These are phyloP conservation scores for Morpho achilles DNA, from an alignment of 2,888 invertebrate genomes.

Conservation along the genomic window DNA sequence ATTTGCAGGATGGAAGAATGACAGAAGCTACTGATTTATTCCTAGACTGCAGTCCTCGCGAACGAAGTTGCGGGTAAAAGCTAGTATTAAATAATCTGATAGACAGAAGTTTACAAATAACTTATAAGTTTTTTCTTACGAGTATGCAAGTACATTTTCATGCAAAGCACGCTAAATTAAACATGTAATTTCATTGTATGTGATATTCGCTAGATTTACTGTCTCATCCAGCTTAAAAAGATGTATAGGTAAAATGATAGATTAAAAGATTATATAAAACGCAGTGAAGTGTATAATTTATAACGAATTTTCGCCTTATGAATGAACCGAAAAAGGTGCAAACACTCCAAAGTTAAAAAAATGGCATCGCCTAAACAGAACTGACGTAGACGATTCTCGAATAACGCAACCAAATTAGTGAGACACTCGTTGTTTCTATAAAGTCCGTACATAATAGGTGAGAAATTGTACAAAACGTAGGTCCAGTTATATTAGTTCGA, in stretches of 20 bases:
- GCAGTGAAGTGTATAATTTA: conserved; percentile 10
- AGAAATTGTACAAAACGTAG: conserved; percentile 41
- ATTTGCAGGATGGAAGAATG: no score
- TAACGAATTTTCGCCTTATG: conserved; percentile 11
- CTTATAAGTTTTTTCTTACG: no score
- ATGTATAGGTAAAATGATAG: not conserved
- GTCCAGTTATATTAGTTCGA: conserved; percentile 63
- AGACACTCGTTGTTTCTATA: conserved; percentile 44
- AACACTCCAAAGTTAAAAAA: conserved; percentile 46
- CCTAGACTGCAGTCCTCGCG: no score
- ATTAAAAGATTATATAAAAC: conserved; percentile 9
- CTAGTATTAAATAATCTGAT: no score
- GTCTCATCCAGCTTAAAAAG: no score
- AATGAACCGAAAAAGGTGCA: conserved; percentile 23
- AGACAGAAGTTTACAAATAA: no score
- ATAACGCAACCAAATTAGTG: conserved; percentile 52
- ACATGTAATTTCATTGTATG: no score
- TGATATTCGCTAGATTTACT: no score
- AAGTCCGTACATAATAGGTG: conserved; percentile 40
- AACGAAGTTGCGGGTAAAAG: no score
- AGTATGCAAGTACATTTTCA: no score
- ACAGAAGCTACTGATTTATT: no score
- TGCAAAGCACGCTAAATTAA: no score
- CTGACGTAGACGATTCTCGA: conserved; percentile 38
- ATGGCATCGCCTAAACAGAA: conserved; percentile 51